Percentiles rank a stretch among this genome's conserved stretches.
These are phyloP conservation scores for Microctonus aethiopoides DNA, from an alignment of 2,888 invertebrate genomes.

Conservation along the genomic window DNA sequence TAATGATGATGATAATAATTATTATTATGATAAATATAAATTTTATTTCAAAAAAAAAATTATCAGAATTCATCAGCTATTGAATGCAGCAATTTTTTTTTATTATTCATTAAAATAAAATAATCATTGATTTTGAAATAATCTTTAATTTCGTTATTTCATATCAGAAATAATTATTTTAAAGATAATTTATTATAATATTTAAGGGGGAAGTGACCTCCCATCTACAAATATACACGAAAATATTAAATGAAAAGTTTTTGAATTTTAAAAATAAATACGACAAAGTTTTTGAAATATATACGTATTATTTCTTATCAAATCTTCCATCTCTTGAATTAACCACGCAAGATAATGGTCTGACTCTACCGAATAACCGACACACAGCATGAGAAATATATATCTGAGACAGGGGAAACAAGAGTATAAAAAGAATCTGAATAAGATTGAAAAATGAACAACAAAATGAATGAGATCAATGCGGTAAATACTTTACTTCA, in stretches of 20 bases:
- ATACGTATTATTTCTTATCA: background rate
- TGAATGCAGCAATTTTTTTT: background rate
- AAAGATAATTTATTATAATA: background rate
- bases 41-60: background rate
- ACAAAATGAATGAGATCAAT: background rate
- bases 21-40: background rate
- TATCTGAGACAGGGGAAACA: constrained; percentile 16
- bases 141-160: too few relatives aligned
- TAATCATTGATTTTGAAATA: background rate
- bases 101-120: background rate
- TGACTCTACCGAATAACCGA: background rate
- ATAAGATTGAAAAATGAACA: constrained; percentile 21
- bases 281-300: background rate
- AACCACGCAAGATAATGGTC: background rate
- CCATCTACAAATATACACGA: too few relatives aligned
- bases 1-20: background rate
- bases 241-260: constrained; percentile 7
- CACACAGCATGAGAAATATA: background rate
- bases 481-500: too few relatives aligned
- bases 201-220: too few relatives aligned
- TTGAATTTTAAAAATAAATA: background rate
- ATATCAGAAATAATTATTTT: too few relatives aligned
- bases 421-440: constrained; percentile 27
- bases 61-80: background rate
- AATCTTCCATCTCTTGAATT: background rate